These are phyloP conservation scores for Scomber scombrus DNA, from an alignment of 2,113 vertebrate genomes.

Conservation along the genomic window DNA sequence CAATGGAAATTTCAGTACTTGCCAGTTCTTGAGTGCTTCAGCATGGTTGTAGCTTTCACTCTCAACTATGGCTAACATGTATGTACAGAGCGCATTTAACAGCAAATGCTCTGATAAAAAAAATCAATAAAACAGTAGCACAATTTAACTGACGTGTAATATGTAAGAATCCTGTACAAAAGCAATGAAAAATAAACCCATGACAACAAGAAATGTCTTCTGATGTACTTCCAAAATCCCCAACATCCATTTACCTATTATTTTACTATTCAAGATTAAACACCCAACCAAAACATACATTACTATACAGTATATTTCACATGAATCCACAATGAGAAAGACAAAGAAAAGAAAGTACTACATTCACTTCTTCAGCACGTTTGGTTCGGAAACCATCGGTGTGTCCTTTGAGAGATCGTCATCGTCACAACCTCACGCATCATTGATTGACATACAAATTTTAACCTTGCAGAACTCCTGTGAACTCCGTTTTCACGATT, in stretches of 20 bases:
- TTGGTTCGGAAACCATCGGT: constrained; percentile 12
- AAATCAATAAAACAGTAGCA: constrained; percentile 4
- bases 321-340: constrained; percentile 43
- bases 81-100: constrained; percentile 65
- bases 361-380: constrained; percentile 55
- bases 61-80: constrained; percentile 74
- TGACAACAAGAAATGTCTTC: not conserved
- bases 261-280: constrained; percentile 1
- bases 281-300: constrained; percentile 20
- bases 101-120: constrained; percentile 36
- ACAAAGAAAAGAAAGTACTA: constrained; percentile 55
- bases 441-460: not conserved
- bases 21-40: constrained; percentile 70
- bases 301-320: constrained; percentile 25
- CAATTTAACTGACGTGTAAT: constrained; percentile 1
- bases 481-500: constrained; percentile 14
- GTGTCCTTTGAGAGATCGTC: not conserved
- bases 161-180: constrained; percentile 34
- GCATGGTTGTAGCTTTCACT: constrained; percentile 57
- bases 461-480: not conserved
- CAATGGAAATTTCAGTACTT: constrained; percentile 81
- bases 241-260: not conserved
- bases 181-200: constrained; percentile 32
- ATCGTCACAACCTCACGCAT: not conserved
- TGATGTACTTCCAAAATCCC: constrained; percentile 1